Evolutionary conservation across 1,140 invertebrate genomes (phyloP), one percentile per base, ranked within the genome.

Genomic region (Plodia interpunctella): DNA sequence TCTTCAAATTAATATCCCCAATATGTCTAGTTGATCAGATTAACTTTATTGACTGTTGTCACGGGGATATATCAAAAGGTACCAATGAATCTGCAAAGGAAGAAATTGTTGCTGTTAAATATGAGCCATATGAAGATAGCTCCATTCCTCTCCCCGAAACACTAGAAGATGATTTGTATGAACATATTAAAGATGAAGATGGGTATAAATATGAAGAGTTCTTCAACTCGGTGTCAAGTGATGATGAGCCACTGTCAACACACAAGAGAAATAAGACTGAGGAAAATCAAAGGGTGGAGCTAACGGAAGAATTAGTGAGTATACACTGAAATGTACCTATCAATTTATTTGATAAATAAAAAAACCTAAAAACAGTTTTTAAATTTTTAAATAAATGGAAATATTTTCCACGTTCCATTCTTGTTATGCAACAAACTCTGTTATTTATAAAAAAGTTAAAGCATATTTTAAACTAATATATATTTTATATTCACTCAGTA

Each of bases 171-270:
- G 56, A 74, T 21, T 65, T 70, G 10, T n/a, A 63, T 25, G 66
- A 71, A 10, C 56, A 17, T 52, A 59, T 72, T 6, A 72, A 74
- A 53, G 52, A 72, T 21, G 78, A 71, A 50, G 57, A 71, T 32
- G 30, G 10, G n/a, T 17, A 44, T 15, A 44, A 44, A 44, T 44
- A 15, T 15, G 38, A 44, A 15, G 38, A 15, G n/a, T 44, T 15
- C n/a, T 5, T 44, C 1, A 44, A 44, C 15, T 44, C 38, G 10
- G 52, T 44, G 38, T 56, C 62, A 59, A 62, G 51, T 63, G 35
- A 62, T 63, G 49, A 66, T 44, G 38, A 44, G 38, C 38, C 38
- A 15, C n/a, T 44, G 13, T 44, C 38, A n/a, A 44, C 13, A 64
- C 62, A 19, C 65, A 65, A 25, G 57, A 62, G 38, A 63, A 56